Conservation (phyloP, 2,888 invertebrate genomes). For the Urechis unicinctus region DNA sequence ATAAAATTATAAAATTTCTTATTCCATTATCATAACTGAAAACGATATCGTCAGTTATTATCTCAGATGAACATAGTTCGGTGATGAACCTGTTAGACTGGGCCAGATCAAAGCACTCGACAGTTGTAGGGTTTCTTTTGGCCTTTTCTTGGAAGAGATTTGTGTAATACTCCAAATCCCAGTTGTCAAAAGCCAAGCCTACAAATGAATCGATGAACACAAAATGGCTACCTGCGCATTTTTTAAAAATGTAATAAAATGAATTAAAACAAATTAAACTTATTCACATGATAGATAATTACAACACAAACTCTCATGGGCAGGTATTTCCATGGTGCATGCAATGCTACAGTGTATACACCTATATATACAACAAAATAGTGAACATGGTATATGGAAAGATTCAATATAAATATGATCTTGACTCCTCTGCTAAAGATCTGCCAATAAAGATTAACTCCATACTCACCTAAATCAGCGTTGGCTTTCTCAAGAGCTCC, state of each 20-base stretch:
- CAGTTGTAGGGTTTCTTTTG: slow-evolving; percentile 88
- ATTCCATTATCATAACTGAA: too few species aligned
- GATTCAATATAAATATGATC: not conserved
- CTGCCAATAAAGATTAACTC: not conserved
- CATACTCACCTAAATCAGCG: slow-evolving; percentile 61
- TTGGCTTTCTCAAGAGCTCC: slow-evolving; percentile 77
- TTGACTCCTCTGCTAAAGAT: not conserved
- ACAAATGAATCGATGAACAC: not conserved
- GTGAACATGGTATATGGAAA: not conserved
- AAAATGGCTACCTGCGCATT: too few species aligned
- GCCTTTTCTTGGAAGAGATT: slow-evolving; percentile 75
- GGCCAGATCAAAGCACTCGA: slow-evolving; percentile 95
- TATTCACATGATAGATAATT: too few species aligned
- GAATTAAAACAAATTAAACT: not conserved
- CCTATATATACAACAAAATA: too few species aligned
- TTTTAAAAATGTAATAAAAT: too few species aligned
- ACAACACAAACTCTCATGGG: too few species aligned
- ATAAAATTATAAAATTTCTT: too few species aligned
- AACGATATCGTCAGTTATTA: too few species aligned
- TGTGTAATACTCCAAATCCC: slow-evolving; percentile 86
- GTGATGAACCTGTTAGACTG: slow-evolving; percentile 83
- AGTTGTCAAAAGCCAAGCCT: slow-evolving; percentile 82
- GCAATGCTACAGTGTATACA: too few species aligned
- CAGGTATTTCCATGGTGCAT: too few species aligned
- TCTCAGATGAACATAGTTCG: too few species aligned